phyloP scores from a whole-genome alignment of 1,140 invertebrate species.

The Leptestheria dahalacensis region DNA sequence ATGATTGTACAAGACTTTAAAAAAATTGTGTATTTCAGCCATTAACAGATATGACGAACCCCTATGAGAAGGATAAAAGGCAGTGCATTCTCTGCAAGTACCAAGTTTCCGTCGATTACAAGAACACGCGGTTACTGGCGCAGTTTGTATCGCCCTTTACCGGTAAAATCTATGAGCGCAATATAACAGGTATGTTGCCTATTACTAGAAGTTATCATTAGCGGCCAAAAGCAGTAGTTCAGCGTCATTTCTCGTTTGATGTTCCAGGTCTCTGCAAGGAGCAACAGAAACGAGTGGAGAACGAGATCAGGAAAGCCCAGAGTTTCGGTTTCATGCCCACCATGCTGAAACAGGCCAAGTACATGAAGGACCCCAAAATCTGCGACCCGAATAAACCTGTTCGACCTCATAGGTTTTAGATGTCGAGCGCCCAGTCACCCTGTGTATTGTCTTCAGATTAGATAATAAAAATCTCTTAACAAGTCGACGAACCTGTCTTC shows the following conservation, averaged over 20 bases:
- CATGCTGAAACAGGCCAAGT: constrained; percentile 57
- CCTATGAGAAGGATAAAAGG: constrained; percentile 53
- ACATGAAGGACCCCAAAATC: constrained; percentile 64
- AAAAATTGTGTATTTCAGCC: constrained; percentile 21
- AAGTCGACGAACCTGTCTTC: too few species aligned
- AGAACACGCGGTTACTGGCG: constrained; percentile 76
- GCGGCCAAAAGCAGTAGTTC: background rate
- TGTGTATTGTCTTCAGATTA: too few species aligned
- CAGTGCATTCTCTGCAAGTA: constrained; percentile 77
- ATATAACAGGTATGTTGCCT: constrained; percentile 74
- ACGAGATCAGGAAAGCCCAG: constrained; percentile 54
- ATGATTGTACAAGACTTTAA: too few species aligned
- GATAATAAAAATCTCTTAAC: too few species aligned
- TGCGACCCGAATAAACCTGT: constrained; percentile 70
- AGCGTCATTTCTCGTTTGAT: background rate
- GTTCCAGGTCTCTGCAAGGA: constrained; percentile 45
- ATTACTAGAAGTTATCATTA: background rate
- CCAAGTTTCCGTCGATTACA: constrained; percentile 72
- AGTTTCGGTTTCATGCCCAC: constrained; percentile 54
- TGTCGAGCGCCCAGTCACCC: background rate
- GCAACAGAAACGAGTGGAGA: constrained; percentile 52
- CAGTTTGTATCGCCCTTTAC: constrained; percentile 92
- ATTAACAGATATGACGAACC: constrained; percentile 59
- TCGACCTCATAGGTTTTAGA: constrained; percentile 57
- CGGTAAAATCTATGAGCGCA: constrained; percentile 71